Percentiles rank a stretch among this genome's conserved stretches.
phyloP scores from a whole-genome alignment of 2,113 vertebrate genomes.

The Chaetodon auriga region DNA sequence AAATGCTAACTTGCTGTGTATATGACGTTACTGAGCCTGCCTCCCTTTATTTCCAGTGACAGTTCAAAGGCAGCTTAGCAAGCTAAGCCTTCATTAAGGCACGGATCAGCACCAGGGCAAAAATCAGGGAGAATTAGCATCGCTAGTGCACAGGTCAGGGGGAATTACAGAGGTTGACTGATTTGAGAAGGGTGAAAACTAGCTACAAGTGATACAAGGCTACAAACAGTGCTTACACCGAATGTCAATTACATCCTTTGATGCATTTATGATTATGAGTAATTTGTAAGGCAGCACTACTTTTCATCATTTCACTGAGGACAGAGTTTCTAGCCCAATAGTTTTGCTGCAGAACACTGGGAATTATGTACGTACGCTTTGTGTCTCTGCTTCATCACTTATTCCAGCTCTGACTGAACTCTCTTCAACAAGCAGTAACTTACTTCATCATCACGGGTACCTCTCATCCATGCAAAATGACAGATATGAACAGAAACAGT shows the following conservation, averaged over 20 bases:
- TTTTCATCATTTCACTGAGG: no score
- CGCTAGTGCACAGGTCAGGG: constrained; percentile 33
- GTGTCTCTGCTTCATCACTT: neutral
- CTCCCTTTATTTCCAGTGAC: constrained; percentile 76
- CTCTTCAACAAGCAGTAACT: neutral
- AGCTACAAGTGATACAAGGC: neutral
- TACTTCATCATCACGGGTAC: neutral
- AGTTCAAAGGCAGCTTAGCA: constrained; percentile 78
- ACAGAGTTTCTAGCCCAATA: neutral
- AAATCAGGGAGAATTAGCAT: constrained; percentile 65
- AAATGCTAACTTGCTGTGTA: constrained; percentile 54
- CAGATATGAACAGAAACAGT: neutral
- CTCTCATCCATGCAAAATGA: neutral
- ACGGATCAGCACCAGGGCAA: constrained; percentile 66
- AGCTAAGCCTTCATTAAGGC: constrained; percentile 75
- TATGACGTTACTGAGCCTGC: constrained; percentile 55
- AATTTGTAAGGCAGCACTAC: no score
- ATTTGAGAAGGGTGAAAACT: constrained; percentile 23
- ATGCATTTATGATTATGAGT: neutral
- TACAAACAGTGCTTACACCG: neutral
- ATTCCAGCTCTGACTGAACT: neutral
- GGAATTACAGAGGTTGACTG: constrained; percentile 33
- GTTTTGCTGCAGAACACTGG: neutral
- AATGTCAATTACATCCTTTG: neutral
- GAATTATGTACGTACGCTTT: neutral